Evolutionary conservation across 1,140 invertebrate species (phyloP).

Genomic region (Oedothorax gibbosus): DNA sequence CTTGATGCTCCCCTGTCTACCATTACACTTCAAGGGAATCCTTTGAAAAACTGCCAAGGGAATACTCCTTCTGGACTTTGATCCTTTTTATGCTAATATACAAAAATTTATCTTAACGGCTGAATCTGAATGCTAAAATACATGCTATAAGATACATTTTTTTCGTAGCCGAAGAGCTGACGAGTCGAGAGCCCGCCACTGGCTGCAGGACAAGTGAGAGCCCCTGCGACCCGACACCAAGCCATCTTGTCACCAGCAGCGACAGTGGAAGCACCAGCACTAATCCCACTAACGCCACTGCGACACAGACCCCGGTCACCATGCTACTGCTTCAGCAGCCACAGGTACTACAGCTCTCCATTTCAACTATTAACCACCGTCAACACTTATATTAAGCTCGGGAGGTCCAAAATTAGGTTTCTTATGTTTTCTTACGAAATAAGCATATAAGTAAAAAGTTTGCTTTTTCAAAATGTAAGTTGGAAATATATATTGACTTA

Average conservation of each 20-base stretch:
- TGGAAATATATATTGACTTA: no score
- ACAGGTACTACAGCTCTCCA: slow-evolving; percentile 18
- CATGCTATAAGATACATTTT: slow-evolving; percentile 1
- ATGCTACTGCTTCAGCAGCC: slow-evolving; percentile 60
- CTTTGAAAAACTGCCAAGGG: no score
- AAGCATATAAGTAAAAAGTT: no score
- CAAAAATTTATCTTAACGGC: not conserved
- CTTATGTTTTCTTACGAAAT: no score
- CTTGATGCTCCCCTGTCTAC: no score
- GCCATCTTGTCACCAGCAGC: slow-evolving; percentile 52
- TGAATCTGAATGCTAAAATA: not conserved
- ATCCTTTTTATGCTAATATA: not conserved
- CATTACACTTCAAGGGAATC: no score
- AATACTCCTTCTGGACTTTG: not conserved
- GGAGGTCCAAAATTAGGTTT: no score
- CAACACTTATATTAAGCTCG: no score
- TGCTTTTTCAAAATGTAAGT: no score
- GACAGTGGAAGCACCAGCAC: slow-evolving; percentile 49
- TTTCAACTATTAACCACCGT: no score
- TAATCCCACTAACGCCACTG: not conserved
- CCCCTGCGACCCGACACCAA: slow-evolving; percentile 38
- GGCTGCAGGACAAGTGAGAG: slow-evolving; percentile 56
- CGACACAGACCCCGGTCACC: slow-evolving; percentile 29
- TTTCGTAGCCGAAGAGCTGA: slow-evolving; percentile 50
- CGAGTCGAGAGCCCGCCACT: slow-evolving; percentile 59